These are phyloP conservation scores for Trissolcus japonicus DNA, from an alignment of 2,888 invertebrate species.

Conservation along the genomic window DNA sequence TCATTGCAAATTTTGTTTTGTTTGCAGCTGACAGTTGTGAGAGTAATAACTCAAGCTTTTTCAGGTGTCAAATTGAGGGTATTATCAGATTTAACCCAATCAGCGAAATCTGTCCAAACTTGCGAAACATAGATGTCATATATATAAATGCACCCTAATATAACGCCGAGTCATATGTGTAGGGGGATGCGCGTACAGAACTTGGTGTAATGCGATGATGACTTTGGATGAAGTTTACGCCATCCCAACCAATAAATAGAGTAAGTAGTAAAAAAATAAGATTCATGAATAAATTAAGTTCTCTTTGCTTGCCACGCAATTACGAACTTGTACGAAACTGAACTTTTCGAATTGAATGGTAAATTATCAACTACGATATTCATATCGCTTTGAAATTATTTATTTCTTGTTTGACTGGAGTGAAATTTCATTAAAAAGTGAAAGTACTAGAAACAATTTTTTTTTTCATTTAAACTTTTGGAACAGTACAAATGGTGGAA, in stretches of 20 bases:
- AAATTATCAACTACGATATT: conserved; percentile 4
- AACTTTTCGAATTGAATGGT: neutral
- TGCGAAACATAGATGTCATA: conserved; percentile 46
- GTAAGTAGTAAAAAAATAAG: conserved; percentile 17
- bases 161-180: conserved; percentile 33
- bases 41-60: neutral
- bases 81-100: conserved; percentile 34
- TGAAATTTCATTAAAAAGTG: too few relatives aligned
- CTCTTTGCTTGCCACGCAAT: conserved; percentile 7
- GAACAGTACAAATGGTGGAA: too few relatives aligned
- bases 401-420: too few relatives aligned
- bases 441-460: too few relatives aligned
- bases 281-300: conserved; percentile 31
- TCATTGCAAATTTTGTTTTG: too few relatives aligned
- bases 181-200: conserved; percentile 27
- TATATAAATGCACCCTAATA: conserved; percentile 42
- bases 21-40: too few relatives aligned
- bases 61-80: neutral
- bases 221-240: conserved; percentile 32
- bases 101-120: conserved; percentile 44
- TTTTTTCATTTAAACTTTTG: too few relatives aligned
- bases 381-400: too few relatives aligned
- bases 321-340: neutral
- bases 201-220: conserved; percentile 37
- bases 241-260: conserved; percentile 19